These are phyloP conservation scores for Urocitellus parryii DNA, from an alignment of 2,113 vertebrate genomes.

Conservation along the genomic window DNA sequence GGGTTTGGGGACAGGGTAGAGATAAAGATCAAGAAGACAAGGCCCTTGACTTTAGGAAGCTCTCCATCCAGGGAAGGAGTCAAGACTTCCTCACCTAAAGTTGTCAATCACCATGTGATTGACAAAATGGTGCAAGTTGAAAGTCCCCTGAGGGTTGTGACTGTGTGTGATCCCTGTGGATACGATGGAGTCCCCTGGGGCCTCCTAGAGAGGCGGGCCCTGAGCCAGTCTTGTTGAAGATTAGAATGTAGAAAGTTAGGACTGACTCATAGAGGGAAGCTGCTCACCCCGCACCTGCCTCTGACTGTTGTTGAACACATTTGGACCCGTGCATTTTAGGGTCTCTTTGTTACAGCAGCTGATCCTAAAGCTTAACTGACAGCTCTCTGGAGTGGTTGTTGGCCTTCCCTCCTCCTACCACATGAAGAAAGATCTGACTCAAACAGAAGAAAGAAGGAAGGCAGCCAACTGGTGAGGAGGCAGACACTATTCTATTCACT, in stretches of 20 bases:
- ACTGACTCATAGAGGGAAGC: not conserved
- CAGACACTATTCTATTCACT: not conserved
- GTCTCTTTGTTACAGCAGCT: conserved; percentile 21
- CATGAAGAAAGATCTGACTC: not conserved
- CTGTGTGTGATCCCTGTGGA: accelerated
- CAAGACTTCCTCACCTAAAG: not conserved
- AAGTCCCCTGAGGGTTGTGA: not conserved
- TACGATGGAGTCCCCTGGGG: too few species aligned
- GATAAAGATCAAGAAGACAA: not conserved
- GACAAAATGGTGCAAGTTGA: too few species aligned
- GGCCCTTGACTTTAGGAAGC: not conserved
- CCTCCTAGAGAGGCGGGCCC: not conserved
- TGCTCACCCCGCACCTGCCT: not conserved
- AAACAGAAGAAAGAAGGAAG: not conserved
- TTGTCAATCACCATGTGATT: too few species aligned
- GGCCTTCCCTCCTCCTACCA: not conserved
- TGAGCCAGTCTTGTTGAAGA: conserved; percentile 5
- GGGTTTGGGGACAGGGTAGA: not conserved
- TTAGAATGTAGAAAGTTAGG: not conserved
- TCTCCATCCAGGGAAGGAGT: not conserved
- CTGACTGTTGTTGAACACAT: not conserved
- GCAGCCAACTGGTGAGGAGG: not conserved
- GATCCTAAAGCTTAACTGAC: not conserved
- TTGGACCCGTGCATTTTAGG: not conserved
- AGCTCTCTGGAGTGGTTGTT: not conserved